Base-by-base conservation (phyloP, 2,797 vertebrate genomes). In the Anas bernieri region DNA sequence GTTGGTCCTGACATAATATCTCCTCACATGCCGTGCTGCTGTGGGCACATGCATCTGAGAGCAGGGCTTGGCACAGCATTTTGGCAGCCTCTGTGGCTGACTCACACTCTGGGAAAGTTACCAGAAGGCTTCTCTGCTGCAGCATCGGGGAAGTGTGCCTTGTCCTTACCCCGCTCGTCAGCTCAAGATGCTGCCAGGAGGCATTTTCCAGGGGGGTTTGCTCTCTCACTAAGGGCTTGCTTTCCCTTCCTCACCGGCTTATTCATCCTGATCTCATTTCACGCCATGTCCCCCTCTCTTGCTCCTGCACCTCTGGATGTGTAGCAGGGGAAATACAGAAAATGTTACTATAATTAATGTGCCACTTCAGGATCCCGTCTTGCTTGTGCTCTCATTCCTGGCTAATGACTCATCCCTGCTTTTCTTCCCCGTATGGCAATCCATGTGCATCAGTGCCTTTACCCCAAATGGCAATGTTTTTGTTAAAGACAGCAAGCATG, bases 391-490 rank as follows among this genome's bases (percentile, higher is more conserved):
- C 26, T 77, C 83, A 59, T 95, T 93, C 88, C 75, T 87, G n/a
- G 13, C 68, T 59, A 48, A 46, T 94, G 91, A 95, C 68, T 96
- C 90, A 93, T 37, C 17, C 50, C 25, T n/a, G 83, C 75, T 93
- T 93, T 90, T 75, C 82, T 90, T 82, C 26, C 92, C 67, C 82
- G 92, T 93, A 94, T 50, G 82, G 90, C 62, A 93, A 63, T 37
- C 83, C 45, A 45, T 2, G 17, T 13, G 15, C 45, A 69, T 46
- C 62, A 33, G 28, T 80, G 66, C 54, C 33, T 75, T 86, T 89
- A 66, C 94, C 66, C 66, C 88, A 90, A 26, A 94, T 59, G 83
- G 94, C 35, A 83, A 93, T 88, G 88, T 90, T 93, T 90, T 90
- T 6, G 6, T 67, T 62, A 55, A 66, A 66, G 64, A 35, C 54